Base-by-base conservation (phyloP, 1,140 invertebrate genomes). In the Hycleus phaleratus region DNA sequence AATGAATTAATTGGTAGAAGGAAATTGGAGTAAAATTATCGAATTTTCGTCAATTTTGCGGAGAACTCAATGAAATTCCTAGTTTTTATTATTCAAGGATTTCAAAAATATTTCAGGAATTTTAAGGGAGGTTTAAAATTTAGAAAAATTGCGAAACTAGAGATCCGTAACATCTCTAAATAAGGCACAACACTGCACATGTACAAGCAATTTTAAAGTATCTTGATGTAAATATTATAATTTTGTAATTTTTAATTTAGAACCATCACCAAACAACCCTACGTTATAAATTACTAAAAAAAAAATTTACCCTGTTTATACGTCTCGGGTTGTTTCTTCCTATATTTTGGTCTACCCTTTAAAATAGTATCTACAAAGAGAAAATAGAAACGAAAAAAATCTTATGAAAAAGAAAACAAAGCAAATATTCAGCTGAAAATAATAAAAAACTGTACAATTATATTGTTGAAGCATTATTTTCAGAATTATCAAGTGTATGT, bases 301-400 rank as follows among this genome's bases (percentile, higher is more conserved):
- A 68, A 54, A 38, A 43, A 4, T 32, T 32, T 82, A 82, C 81
- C 81, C 76, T 79, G 70, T 77, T 75, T 78, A 70, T 81, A 78
- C 60, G 76, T 77, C 64, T 75, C 74, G 68, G 80, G 79, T 50
- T 61, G 58, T 65, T 68, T 72, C 66, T 71, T 74, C 75, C 70
- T 79, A 66, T 76, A 79, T 68, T 75, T 73, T 55, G 79, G 78
- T 60, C 77, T 77, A 72, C 60, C 59, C 51, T 62, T 49, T 60
- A 75, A 79, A 64, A 80, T 72, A 66, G 73, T 64, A 79, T 81
- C 80, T 81, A 78, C 68, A 73, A 74, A 64, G 67, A 72, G 71
- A 68, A 68, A 65, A 39, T 46, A 48, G 26, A 55, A 5, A 26
- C 38, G 48, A 46, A 58, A 40, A 12, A 53, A 32, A 32, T 53